These are phyloP conservation scores for Drosophila rufa DNA, from an alignment of 1,140 invertebrate species.

Conservation along the genomic window DNA sequence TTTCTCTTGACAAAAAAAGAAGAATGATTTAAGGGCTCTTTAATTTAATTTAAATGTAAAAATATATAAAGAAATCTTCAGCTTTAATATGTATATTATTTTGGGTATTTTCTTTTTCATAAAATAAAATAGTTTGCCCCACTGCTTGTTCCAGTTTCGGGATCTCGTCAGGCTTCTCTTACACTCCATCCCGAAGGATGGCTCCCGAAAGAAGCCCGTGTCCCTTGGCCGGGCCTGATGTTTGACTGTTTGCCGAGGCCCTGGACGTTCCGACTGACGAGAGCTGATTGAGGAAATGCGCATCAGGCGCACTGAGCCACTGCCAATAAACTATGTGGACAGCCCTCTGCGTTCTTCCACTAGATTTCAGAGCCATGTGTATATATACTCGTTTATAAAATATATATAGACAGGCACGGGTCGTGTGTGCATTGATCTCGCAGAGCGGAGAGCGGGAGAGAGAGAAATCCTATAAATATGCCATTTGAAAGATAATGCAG, in stretches of 20 bases:
- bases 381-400: background rate
- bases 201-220: slow-evolving; percentile 6
- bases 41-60: background rate
- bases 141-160: slow-evolving; percentile 10
- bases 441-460: background rate
- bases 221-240: slow-evolving; percentile 40
- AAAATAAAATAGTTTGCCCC: background rate
- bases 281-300: slow-evolving; percentile 81
- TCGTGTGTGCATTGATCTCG: slow-evolving; percentile 53
- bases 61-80: background rate
- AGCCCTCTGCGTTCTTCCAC: slow-evolving; percentile 2
- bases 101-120: background rate
- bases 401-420: background rate
- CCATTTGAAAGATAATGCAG: slow-evolving; percentile 84
- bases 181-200: background rate
- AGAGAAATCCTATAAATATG: slow-evolving; percentile 83
- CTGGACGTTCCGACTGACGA: slow-evolving; percentile 52
- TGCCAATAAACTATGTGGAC: slow-evolving; percentile 74
- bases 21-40: background rate
- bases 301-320: slow-evolving; percentile 78
- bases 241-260: slow-evolving; percentile 65
- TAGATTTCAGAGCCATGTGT: background rate
- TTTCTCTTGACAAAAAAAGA: background rate
- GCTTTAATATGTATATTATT: background rate
- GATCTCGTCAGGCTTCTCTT: background rate